phyloP scores from a whole-genome alignment of 2,888 invertebrate species.

The Tetramorium bicarinatum region DNA sequence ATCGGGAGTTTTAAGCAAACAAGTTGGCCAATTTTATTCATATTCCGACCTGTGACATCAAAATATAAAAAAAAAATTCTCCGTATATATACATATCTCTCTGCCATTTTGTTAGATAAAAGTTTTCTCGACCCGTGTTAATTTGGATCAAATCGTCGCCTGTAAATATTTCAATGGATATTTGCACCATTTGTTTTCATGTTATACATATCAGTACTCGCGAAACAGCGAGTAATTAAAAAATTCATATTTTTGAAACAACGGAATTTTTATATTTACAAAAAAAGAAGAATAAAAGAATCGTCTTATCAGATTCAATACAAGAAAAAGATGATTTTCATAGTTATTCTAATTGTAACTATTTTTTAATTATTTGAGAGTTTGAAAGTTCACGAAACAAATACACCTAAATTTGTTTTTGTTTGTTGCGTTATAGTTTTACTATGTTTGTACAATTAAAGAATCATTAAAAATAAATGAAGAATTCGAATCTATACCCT shows the following conservation, averaged over 20 bases:
- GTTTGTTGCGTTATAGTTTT: background rate
- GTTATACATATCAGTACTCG: background rate
- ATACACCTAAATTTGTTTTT: background rate
- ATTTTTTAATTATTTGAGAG: background rate
- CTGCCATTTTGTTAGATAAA: background rate
- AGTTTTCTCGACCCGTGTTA: constrained; percentile 11
- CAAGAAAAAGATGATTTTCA: background rate
- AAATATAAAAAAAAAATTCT: constrained; percentile 25
- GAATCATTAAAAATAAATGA: background rate
- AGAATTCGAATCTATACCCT: background rate
- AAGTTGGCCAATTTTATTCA: constrained; percentile 35
- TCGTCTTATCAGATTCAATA: background rate
- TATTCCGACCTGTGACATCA: constrained; percentile 25
- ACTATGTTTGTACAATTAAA: background rate
- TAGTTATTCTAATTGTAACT: background rate
- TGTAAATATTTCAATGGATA: constrained; percentile 5
- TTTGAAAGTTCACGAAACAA: background rate
- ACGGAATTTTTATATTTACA: background rate
- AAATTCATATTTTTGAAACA: background rate
- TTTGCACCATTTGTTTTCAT: background rate
- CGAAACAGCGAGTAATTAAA: background rate
- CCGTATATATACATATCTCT: constrained; percentile 3
- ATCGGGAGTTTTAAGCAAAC: constrained; percentile 38
- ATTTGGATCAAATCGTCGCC: background rate
- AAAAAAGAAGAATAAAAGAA: background rate